Conservation (phyloP, 2,797 vertebrate species). For the Pseudochirops cupreus region DNA sequence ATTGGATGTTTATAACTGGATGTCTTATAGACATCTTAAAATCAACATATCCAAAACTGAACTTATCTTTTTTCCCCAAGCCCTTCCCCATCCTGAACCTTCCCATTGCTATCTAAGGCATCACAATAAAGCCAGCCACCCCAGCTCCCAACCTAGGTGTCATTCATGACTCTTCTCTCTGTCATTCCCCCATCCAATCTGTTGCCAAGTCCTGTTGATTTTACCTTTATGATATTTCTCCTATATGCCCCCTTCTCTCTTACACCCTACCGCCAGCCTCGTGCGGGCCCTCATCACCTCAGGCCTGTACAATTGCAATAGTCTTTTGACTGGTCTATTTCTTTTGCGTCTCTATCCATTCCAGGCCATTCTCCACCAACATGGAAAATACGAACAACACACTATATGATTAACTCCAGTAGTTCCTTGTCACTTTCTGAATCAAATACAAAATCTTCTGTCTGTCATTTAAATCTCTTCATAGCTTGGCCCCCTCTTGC, state of each 20-base stretch:
- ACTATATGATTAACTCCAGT: neutral
- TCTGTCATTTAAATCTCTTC: neutral
- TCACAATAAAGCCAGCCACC: neutral
- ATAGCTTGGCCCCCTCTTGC: neutral
- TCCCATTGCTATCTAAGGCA: neutral
- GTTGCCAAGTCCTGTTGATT: neutral
- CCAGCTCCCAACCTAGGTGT: neutral
- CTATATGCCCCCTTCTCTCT: neutral
- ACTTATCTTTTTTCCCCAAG: neutral
- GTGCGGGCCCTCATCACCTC: neutral
- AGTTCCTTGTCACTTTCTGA: neutral
- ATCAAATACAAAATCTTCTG: neutral
- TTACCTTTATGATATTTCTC: neutral
- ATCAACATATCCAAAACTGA: neutral
- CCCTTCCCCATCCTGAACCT: neutral
- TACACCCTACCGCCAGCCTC: neutral
- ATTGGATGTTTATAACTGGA: neutral
- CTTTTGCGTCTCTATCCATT: neutral
- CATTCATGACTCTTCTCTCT: too few species aligned
- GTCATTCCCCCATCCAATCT: neutral
- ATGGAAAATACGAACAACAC: neutral
- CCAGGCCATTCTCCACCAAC: neutral
- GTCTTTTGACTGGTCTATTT: neutral
- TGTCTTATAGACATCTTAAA: neutral
- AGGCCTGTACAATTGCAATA: neutral